Conservation (phyloP, 2,113 vertebrate genomes). For the Gymnarchus niloticus region DNA sequence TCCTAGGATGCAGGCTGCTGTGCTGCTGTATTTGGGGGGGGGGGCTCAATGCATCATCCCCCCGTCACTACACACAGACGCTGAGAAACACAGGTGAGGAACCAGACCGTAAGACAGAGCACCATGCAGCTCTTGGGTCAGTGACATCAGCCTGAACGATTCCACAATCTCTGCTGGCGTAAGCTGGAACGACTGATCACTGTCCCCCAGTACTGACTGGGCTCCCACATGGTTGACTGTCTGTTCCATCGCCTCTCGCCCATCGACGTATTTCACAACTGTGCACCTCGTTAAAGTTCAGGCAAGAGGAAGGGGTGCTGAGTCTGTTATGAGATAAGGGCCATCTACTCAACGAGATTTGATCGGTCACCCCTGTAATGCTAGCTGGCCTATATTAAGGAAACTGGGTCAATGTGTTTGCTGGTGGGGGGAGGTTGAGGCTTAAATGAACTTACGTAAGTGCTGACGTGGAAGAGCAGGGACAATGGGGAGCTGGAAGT, state of each 20-base stretch:
- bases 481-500: background rate
- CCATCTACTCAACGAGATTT: background rate
- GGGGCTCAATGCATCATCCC: too few species aligned
- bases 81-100: too few species aligned
- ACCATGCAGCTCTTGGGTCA: too few species aligned
- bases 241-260: background rate
- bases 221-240: background rate
- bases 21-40: too few species aligned
- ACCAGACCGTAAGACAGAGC: too few species aligned
- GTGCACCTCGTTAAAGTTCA: background rate
- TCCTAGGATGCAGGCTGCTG: background rate
- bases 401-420: slow-evolving; percentile 4
- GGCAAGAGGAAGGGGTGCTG: background rate
- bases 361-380: background rate
- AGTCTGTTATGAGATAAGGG: background rate
- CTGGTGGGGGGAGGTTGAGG: background rate
- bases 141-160: too few species aligned
- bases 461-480: background rate
- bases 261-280: too few species aligned
- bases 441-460: too few species aligned
- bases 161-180: too few species aligned
- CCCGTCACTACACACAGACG: too few species aligned
- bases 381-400: background rate
- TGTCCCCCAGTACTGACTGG: background rate
- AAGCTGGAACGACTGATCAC: too few species aligned